phyloP scores from a whole-genome alignment of 2,113 vertebrate genomes.

The Prinia subflava region DNA sequence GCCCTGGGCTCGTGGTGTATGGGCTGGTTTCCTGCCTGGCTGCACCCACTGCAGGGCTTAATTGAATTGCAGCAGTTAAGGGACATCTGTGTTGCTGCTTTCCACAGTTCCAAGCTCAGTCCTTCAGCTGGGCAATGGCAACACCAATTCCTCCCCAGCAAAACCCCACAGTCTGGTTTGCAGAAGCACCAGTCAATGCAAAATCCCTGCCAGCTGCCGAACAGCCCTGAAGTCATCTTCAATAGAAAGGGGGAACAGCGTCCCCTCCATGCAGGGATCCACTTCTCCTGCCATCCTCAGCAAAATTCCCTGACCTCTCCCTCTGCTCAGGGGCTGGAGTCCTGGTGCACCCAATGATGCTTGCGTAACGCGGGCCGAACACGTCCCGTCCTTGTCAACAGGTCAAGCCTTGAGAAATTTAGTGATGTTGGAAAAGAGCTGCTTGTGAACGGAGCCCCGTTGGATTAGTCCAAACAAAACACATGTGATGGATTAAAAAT shows the following conservation, averaged over 20 bases:
- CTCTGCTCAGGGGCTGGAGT: background rate
- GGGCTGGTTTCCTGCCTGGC: background rate
- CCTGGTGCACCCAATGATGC: background rate
- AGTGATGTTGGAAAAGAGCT: constrained; percentile 38
- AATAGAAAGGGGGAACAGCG: background rate
- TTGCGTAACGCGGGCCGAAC: background rate
- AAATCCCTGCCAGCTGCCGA: background rate
- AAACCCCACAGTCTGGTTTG: rapidly evolving
- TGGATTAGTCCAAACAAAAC: constrained; percentile 48
- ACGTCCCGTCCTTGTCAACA: background rate
- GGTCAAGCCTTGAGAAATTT: constrained; percentile 30
- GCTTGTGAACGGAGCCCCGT: background rate
- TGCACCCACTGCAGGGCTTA: background rate
- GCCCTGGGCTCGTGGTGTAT: rapidly evolving
- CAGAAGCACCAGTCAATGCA: background rate
- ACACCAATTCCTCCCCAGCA: background rate
- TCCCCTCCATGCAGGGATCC: background rate
- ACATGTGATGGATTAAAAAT: constrained; percentile 67
- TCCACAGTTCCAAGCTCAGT: background rate
- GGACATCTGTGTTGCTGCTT: background rate
- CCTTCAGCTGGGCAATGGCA: background rate
- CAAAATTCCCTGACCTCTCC: background rate
- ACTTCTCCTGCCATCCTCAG: background rate
- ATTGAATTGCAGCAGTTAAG: background rate
- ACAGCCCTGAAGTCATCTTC: background rate